Percentiles rank a stretch among this genome's conserved stretches.
phyloP scores from a whole-genome alignment of 1,140 invertebrate species.

The Micrasema longulum region DNA sequence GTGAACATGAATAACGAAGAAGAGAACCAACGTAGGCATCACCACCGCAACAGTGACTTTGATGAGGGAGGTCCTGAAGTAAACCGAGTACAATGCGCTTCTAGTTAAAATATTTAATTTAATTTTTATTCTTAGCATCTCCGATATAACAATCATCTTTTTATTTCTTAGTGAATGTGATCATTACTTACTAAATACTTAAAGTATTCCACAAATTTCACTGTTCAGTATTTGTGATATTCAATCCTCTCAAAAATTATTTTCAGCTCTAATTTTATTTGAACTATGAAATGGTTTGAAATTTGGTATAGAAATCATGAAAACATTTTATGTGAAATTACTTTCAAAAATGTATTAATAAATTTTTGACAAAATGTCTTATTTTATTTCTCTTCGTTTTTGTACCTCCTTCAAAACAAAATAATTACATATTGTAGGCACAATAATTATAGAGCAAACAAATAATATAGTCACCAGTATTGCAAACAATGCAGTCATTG shows the following conservation, averaged over 20 bases:
- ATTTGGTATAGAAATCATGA: constrained; percentile 6
- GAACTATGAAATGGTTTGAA: constrained; percentile 29
- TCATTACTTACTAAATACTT: constrained; percentile 33
- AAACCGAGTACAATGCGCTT: constrained; percentile 88
- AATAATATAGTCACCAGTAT: too few species aligned
- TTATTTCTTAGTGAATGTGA: constrained; percentile 36
- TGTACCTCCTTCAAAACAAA: not conserved
- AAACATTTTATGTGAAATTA: constrained; percentile 21
- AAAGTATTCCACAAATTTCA: constrained; percentile 33
- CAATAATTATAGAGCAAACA: too few species aligned
- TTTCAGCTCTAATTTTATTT: not conserved
- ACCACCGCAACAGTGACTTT: constrained; percentile 78
- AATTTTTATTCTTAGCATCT: constrained; percentile 33
- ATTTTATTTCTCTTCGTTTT: constrained; percentile 27
- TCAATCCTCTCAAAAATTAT: not conserved
- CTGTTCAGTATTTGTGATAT: constrained; percentile 27
- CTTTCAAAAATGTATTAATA: constrained; percentile 3
- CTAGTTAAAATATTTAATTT: constrained; percentile 73
- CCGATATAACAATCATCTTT: constrained; percentile 21
- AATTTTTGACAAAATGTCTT: constrained; percentile 35
- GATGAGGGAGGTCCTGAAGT: constrained; percentile 79
- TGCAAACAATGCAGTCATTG: too few species aligned
- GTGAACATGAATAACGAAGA: constrained; percentile 80
- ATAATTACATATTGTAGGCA: too few species aligned
- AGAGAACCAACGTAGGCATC: constrained; percentile 71